Evolutionary conservation across 2,113 vertebrate genomes (phyloP), one percentile per base, ranked within the genome.

Genomic region (Phrynocephalus versicolor): DNA sequence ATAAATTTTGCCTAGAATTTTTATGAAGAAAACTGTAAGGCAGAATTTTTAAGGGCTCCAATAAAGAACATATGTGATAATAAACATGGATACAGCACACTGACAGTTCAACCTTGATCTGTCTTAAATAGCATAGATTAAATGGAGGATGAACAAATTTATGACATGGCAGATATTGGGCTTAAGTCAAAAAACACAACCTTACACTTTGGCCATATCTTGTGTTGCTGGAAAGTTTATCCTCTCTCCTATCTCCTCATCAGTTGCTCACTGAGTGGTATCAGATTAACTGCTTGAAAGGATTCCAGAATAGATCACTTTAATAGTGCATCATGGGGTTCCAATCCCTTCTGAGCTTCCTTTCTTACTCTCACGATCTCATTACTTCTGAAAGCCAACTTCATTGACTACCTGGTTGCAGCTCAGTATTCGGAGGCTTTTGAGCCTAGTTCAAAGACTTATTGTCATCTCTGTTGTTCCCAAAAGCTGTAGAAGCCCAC

Each of bases 301-400:
- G 65, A 73, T 88, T 88, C 67, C 65, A 67, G 65, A 67, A 67
- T 7, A 6, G 70, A 62, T 35, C 81, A 1, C 74, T 39, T 69
- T 0, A 0, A n/a, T 75, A 83, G 12, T 70, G 45, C 71, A 51
- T 51, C 45, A 51, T 51, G 45, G 45, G 45, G 5, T 83, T 75
- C 87, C 60, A 81, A 90, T 78, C 80, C 87, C 79, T n/a, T 83
- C 79, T 80, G 37, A 45, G 76, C 75, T 85, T 64, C 23, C 18
- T 85, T 78, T 91, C 87, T 39, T 81, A 62, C 74, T 91, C 64
- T 58, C 33, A 30, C 82, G 75, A 79, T 87, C 60, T 82, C 51
- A 51, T 89, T 88, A 75, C 19, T 25, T 77, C 1, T 58, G 80
- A 69, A 82, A 83, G 84, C 71, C 69, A 78, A 75, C 67, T 85